phyloP scores from a whole-genome alignment of 2,888 invertebrate genomes.

The Erebia ligea region DNA sequence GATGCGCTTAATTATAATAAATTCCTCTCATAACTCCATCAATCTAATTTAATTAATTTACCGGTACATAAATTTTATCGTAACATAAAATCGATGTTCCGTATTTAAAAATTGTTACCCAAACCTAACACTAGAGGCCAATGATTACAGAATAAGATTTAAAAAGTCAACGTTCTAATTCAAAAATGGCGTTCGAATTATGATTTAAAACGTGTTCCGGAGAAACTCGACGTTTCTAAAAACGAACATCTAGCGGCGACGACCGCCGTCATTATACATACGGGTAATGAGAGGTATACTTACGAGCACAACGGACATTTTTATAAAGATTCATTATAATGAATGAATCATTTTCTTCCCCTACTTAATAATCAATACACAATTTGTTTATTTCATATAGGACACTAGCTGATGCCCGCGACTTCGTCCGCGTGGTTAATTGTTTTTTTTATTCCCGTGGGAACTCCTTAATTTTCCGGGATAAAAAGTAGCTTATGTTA shows the following conservation, averaged over 20 bases:
- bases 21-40: background rate
- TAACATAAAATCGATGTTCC: constrained; percentile 28
- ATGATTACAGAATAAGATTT: constrained; percentile 53
- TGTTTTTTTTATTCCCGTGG: no score
- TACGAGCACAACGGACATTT: constrained; percentile 59
- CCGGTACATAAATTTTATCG: constrained; percentile 24
- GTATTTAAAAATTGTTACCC: constrained; percentile 28
- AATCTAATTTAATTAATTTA: background rate
- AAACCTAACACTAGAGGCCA: constrained; percentile 23
- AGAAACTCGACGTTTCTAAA: constrained; percentile 81
- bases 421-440: no score
- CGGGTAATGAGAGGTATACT: constrained; percentile 72
- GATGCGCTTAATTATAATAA: background rate
- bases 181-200: constrained; percentile 79
- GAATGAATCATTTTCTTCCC: background rate
- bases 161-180: constrained; percentile 79
- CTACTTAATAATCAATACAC: background rate
- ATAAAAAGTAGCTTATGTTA: no score
- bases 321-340: no score
- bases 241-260: constrained; percentile 76
- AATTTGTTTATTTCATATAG: no score
- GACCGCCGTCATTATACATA: constrained; percentile 71
- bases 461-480: no score
- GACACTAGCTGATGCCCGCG: no score
- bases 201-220: constrained; percentile 84